Percentiles rank a stretch among this genome's conserved stretches.
Conservation (phyloP, 2,797 vertebrate species). For the Sebastes diploproa region DNA sequence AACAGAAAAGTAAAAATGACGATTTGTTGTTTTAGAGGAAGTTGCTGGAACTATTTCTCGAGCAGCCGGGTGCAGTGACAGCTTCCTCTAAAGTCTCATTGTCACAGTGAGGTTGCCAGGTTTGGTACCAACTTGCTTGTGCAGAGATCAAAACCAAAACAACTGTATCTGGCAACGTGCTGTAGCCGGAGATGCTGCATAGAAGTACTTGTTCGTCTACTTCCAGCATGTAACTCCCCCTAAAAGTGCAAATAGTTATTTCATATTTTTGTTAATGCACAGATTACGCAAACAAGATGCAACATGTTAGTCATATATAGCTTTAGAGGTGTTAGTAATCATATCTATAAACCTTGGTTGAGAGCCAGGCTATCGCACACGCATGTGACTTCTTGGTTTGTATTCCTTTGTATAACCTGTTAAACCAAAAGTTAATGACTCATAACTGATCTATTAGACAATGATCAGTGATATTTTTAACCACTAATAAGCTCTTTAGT, state of each 20-base stretch:
- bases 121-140: no score
- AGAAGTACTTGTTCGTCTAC: background rate
- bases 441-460: no score
- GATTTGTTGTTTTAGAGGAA: background rate
- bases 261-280: rapidly evolving
- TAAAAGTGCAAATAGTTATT: background rate
- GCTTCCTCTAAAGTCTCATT: no score
- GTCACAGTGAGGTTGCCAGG: no score
- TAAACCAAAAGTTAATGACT: background rate
- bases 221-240: background rate
- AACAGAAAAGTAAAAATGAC: background rate
- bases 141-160: background rate
- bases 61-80: no score
- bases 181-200: background rate
- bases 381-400: background rate
- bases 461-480: no score
- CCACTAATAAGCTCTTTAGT: no score
- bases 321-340: background rate
- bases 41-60: background rate
- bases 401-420: background rate
- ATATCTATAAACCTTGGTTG: background rate
- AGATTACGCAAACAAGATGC: background rate
- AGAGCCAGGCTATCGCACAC: background rate
- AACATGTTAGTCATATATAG: background rate
- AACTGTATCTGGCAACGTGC: background rate